phyloP scores from a whole-genome alignment of 2,888 invertebrate species.

The Epinotia nisella region DNA sequence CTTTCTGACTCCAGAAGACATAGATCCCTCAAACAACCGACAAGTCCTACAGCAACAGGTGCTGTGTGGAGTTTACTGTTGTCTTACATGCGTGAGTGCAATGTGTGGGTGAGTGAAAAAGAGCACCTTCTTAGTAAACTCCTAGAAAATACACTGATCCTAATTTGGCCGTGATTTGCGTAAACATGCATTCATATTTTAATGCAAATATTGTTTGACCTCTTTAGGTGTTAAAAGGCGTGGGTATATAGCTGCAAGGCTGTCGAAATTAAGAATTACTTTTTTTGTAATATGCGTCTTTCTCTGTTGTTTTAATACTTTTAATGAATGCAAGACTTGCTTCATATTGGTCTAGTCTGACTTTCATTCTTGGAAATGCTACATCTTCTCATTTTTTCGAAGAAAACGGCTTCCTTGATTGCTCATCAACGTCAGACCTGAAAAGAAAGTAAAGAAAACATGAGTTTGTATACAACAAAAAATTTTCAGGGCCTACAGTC shows the following conservation, averaged over 20 bases:
- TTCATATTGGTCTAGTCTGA: constrained; percentile 6
- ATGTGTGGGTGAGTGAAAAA: too few species aligned
- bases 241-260: background rate
- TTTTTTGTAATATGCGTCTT: background rate
- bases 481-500: too few species aligned
- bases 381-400: constrained; percentile 65
- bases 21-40: background rate
- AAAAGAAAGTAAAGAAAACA: constrained; percentile 16
- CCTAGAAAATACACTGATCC: background rate
- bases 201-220: constrained; percentile 16
- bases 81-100: background rate
- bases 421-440: constrained; percentile 22
- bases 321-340: background rate
- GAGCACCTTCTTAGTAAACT: background rate
- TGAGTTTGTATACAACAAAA: background rate
- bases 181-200: constrained; percentile 6
- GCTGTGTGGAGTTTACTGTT: background rate
- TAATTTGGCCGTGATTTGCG: constrained; percentile 7
- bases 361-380: constrained; percentile 54
- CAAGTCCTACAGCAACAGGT: background rate
- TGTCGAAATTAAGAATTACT: background rate
- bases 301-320: background rate
- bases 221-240: constrained; percentile 18
- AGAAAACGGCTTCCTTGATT: constrained; percentile 59
- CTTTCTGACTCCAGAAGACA: background rate